Evolutionary conservation across 2,797 vertebrate genomes (phyloP), one percentile per base, ranked within the genome.

Genomic region (Enteromius paludinosus): DNA sequence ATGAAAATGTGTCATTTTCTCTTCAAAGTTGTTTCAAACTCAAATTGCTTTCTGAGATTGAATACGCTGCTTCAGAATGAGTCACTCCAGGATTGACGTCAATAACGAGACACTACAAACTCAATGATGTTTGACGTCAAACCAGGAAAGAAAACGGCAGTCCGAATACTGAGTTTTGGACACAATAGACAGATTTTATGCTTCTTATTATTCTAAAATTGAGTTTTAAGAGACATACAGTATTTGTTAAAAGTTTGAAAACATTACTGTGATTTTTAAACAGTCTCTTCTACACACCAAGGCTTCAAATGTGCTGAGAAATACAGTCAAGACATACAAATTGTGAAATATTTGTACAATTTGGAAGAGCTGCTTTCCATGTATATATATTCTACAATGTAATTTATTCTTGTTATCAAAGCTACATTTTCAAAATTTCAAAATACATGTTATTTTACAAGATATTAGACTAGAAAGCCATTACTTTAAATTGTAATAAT

Each of bases 11-110:
- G 23, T 20, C 1, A 30, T 61, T 64, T 64, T 45, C 56, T 47
- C 5, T 62, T 5, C 74, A 28, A 14, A 7, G 38, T 30, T 30
- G 23, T 20, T 47, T 41, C 8, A n/a, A 12, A 77, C 45, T 64
- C 15, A 62, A 12, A 64, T 6, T 54, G 17, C 15, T 56, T 79
- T 79, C 23, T 70, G 35, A 79, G 70, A 28, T 7, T 7, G 17
- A 76, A 45, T 45, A 49, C 1, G 1, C 4, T 1, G 0, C 38
- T 59, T 56, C 23, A 20, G 41, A 38, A 69, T 45, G n/a, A 72
- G 20, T 38, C 17, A 20, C 45, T 18, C 28, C 49, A n/a, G 52
- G 38, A 17, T 61, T 77, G 56, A 47, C 74, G 23, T 80, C 78
- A 80, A 23, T 56, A 38, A 47, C 12, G 12, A 61, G 66, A 59